Evolutionary conservation across 2,113 vertebrate species (phyloP), one percentile per base, ranked within the genome.

Genomic region (Lethenteron camtschaticum): DNA sequence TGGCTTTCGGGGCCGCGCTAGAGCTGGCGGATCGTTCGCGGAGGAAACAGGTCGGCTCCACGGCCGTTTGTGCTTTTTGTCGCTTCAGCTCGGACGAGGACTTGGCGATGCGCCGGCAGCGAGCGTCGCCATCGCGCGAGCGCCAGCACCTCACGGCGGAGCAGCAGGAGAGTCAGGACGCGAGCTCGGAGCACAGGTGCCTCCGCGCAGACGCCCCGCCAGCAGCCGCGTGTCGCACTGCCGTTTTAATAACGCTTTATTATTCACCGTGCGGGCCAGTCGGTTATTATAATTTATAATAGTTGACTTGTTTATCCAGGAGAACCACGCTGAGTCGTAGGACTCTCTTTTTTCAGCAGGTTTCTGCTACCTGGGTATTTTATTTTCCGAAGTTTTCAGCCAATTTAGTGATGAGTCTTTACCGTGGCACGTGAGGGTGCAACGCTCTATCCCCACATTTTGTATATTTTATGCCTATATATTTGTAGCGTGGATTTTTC

Each of bases 111-210:
- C 41, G 41, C 41, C 41, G 41, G 73, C 88, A 86, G 74, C 79
- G 87, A 78, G 85, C 80, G 71, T 84, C 90, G 41, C 83, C 87
- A 11, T 95, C 85, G 74, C 87, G 88, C 69, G 81, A 86, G 6
- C 88, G 84, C 76, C 83, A 85, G 70, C 95, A 89, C 73, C 89
- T 87, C 74, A 78, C 81, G 12, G 41, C 41, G 41, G 77, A 87
- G 12, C 90, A 87, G 74, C 90, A 87, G 0, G 90, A 96, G 77
- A 90, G 86, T 75, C 90, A 89, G 78, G 92, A 91, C 8, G 82
- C 83, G 14, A 91, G 86, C 57, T 84, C 85, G 1, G 90, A 95
- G 16, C 90, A 92, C 78, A 97, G 92, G 92, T 95, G 82, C 73
- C 68, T 0, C 55, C 56, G 20, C 13, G 55, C 4, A 11, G 24